A percentile compares a stretch with the other conserved stretches of the same genome.
phyloP scores from a whole-genome alignment of 2,113 vertebrate species.

The Pollachius pollachius region DNA sequence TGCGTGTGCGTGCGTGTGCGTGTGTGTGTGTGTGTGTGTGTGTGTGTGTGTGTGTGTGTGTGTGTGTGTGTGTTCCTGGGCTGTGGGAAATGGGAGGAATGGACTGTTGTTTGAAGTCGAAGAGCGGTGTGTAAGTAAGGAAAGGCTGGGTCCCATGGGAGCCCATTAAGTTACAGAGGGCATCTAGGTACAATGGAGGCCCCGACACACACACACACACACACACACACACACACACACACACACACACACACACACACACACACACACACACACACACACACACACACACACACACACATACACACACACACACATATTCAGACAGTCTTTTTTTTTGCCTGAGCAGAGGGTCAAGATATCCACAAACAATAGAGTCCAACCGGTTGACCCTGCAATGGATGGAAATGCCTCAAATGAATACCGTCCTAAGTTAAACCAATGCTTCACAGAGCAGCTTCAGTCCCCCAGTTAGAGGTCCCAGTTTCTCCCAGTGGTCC shows the following conservation, averaged over 20 bases:
- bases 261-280: not conserved
- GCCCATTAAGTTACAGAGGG: conserved; percentile 35
- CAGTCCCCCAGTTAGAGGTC: conserved; percentile 13
- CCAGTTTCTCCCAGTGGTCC: not conserved
- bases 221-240: conserved; percentile 1
- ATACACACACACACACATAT: not conserved
- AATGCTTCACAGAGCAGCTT: not conserved
- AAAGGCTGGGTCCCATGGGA: conserved; percentile 26
- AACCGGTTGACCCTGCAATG: conserved; percentile 10
- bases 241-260: conserved; percentile 6
- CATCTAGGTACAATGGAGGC: conserved; percentile 4
- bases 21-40: not conserved
- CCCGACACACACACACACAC: no score
- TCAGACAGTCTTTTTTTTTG: not conserved
- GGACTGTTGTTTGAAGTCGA: conserved; percentile 1
- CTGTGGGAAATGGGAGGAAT: conserved; percentile 4
- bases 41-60: conserved; percentile 6
- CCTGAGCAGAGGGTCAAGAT: not conserved
- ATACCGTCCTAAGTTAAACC: not conserved
- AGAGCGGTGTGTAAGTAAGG: not conserved
- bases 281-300: not conserved
- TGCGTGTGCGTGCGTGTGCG: conserved; percentile 4
- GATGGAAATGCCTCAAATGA: conserved; percentile 4
- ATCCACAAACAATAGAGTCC: not conserved
- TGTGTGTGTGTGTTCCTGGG: not conserved